Evolutionary conservation across 2,113 vertebrate genomes (phyloP).

Genomic region (Tonatia bakeri): DNA sequence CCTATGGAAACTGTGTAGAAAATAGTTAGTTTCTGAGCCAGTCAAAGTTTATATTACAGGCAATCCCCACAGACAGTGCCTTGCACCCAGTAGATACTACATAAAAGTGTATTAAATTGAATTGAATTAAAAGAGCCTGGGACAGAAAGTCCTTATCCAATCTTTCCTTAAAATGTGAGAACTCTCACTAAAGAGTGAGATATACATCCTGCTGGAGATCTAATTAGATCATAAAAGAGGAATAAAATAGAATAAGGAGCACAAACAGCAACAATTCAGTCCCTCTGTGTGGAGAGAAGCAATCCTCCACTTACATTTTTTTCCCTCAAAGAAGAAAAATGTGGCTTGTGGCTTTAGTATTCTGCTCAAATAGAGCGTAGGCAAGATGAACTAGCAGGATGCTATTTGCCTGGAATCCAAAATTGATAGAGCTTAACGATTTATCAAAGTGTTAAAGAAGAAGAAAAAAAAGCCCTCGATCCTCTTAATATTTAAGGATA

Average conservation of each 20-base stretch:
- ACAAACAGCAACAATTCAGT: neutral
- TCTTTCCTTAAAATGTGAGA: neutral
- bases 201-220: neutral
- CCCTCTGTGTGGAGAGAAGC: neutral
- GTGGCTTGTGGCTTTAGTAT: neutral
- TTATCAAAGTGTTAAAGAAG: neutral
- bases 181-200: neutral
- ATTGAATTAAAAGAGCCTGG: neutral
- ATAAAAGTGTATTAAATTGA: neutral
- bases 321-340: neutral
- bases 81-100: neutral
- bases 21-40: neutral
- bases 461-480: neutral
- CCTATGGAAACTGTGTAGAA: neutral
- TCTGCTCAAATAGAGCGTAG: constrained; percentile 8
- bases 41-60: neutral
- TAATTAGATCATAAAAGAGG: constrained; percentile 3
- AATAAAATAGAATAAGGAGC: neutral
- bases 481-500: constrained; percentile 6
- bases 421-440: constrained; percentile 18
- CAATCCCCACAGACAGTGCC: neutral
- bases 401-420: constrained; percentile 31
- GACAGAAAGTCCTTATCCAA: neutral
- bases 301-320: neutral
- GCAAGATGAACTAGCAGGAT: neutral